These are phyloP conservation scores for Tychaedon coryphoeus DNA, from an alignment of 2,113 vertebrate species.

Conservation along the genomic window DNA sequence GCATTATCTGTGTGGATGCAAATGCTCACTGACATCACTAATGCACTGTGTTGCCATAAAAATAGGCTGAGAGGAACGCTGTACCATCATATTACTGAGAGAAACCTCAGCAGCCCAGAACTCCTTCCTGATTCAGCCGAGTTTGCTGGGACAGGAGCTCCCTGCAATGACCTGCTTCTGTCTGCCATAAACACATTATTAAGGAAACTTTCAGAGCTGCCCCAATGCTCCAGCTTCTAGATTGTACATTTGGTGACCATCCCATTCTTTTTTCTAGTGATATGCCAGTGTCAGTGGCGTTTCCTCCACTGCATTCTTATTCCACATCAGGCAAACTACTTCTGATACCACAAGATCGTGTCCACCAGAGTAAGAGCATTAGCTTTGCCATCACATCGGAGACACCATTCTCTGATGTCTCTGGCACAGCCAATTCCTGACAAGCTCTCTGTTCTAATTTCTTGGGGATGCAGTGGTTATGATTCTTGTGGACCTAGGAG, in stretches of 20 bases:
- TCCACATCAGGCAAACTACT: not conserved
- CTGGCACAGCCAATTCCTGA: not conserved
- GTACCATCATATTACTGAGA: not conserved
- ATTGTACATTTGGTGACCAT: not conserved
- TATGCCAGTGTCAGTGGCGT: not conserved
- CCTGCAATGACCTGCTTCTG: not conserved
- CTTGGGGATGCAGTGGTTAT: not conserved
- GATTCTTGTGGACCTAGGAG: not conserved
- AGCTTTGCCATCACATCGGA: fast-evolving
- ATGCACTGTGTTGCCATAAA: not conserved
- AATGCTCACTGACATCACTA: not conserved
- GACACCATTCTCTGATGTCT: too few relatives aligned
- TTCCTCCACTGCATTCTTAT: not conserved
- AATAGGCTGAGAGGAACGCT: not conserved
- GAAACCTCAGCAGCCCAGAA: not conserved
- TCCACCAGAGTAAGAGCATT: not conserved
- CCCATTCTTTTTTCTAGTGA: fast-evolving
- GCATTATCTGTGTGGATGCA: not conserved
- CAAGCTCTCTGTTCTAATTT: not conserved
- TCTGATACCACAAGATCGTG: not conserved
- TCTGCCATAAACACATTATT: not conserved
- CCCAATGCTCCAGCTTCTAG: not conserved
- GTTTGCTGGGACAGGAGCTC: not conserved
- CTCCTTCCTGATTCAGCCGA: not conserved
- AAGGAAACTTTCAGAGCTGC: not conserved